Evolutionary conservation across 2,113 vertebrate species (phyloP).

Genomic region (Pithys albifrons): DNA sequence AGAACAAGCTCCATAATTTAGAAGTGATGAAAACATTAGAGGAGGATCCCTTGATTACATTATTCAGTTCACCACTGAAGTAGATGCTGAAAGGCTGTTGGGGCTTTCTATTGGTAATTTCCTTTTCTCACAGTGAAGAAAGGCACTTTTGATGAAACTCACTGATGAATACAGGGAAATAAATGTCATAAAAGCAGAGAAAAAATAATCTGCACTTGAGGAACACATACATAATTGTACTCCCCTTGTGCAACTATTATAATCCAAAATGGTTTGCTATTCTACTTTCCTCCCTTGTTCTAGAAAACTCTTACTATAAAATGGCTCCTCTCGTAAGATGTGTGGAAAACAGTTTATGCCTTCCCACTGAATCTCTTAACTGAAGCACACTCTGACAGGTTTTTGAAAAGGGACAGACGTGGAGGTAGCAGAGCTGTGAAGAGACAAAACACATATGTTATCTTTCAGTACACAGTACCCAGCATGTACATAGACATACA

Average conservation of each 20-base stretch:
- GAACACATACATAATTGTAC: not conserved
- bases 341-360: not conserved
- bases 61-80: not conserved
- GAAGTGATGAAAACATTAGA: not conserved
- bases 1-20: not conserved
- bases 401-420: not conserved
- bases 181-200: not conserved
- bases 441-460: not conserved
- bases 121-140: not conserved
- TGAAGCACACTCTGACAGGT: not conserved
- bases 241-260: not conserved
- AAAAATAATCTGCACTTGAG: not conserved
- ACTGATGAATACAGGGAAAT: not conserved
- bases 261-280: not conserved
- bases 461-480: not conserved
- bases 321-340: not conserved
- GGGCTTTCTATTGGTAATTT: not conserved
- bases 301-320: not conserved
- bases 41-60: not conserved
- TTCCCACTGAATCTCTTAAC: not conserved
- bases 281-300: not conserved
- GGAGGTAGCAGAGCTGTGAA: not conserved
- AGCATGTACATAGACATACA: not conserved
- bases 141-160: not conserved
- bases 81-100: not conserved